Evolutionary conservation across 2,797 vertebrate species (phyloP).

Genomic region (Pseudotriccus pelzelni): DNA sequence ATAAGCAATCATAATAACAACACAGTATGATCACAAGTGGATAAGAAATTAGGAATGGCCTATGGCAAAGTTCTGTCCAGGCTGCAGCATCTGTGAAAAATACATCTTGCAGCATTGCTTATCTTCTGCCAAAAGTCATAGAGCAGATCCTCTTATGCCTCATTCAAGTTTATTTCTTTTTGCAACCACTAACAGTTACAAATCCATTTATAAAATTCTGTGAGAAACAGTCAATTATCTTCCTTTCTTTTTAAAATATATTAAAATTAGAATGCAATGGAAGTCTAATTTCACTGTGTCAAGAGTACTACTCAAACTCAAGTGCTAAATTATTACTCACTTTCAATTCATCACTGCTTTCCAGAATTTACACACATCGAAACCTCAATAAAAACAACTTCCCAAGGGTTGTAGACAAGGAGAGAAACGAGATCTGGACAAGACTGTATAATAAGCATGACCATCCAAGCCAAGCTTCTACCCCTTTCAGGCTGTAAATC

Average conservation of each 20-base stretch:
- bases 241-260: conserved; percentile 36
- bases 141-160: background rate
- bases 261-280: conserved; percentile 14
- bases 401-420: background rate
- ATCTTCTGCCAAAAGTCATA: background rate
- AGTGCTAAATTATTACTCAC: conserved; percentile 43
- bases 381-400: conserved; percentile 10
- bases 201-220: conserved; percentile 7
- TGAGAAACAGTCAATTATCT: conserved; percentile 13
- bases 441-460: background rate
- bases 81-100: background rate
- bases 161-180: background rate
- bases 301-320: conserved; percentile 46
- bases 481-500: background rate
- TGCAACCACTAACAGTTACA: background rate
- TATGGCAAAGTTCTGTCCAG: background rate
- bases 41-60: background rate
- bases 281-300: conserved; percentile 22
- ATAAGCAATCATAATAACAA: background rate
- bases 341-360: conserved; percentile 38
- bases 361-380: background rate
- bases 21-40: background rate
- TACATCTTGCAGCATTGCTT: background rate
- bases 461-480: background rate
- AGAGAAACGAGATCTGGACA: background rate